Base-by-base conservation (phyloP, 2,888 invertebrate species). In the Rhagophthalmus giganteus region DNA sequence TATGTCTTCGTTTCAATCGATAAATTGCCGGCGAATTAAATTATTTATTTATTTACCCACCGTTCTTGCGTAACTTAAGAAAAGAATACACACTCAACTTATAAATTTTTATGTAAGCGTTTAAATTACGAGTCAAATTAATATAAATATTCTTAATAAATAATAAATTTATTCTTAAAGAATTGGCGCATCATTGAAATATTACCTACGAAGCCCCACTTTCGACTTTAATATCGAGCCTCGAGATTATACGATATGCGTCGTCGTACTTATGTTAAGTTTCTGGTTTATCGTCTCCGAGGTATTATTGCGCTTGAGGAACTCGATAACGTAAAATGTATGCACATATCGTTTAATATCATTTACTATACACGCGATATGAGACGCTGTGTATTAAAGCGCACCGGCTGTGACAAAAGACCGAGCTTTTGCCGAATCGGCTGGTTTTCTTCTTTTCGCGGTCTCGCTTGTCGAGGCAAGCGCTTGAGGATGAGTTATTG, bases 341-440 rank as follows among this genome's bases (percentile, higher is more conserved):
- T 62, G 63, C 63, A 65, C 62, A 61, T 63, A 65, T 63, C 65
- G 61, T 61, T 62, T 64, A 64, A 64, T 64, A 61, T 61, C 58
- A 63, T 64, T 64, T 62, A 57, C 47, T 51, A 41, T 47, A n/a
- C n/a, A 25, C 37, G 47, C 51, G 58, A 59, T 61, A 60, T 59
- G 59, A 58, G 59, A 56, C 48, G 56, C 54, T 52, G 55, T 58
- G 58, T 61, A 58, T 71, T 71, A 76, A 75, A 75, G 75, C 77
- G 78, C 77, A 78, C 77, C 76, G 78, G 78, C 74, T 76, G 74
- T 75, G 79, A 72, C 78, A 75, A 78, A 78, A 75, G 74, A 70
- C 63, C 65, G 71, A 72, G 65, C 67, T 62, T 63, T 73, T 73
- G 66, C 66, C 65, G 75, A 75, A 73, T 75, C 76, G 78, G 78